These are phyloP conservation scores for Stegana nigrithorax DNA, from an alignment of 2,888 invertebrate genomes.

Conservation along the genomic window DNA sequence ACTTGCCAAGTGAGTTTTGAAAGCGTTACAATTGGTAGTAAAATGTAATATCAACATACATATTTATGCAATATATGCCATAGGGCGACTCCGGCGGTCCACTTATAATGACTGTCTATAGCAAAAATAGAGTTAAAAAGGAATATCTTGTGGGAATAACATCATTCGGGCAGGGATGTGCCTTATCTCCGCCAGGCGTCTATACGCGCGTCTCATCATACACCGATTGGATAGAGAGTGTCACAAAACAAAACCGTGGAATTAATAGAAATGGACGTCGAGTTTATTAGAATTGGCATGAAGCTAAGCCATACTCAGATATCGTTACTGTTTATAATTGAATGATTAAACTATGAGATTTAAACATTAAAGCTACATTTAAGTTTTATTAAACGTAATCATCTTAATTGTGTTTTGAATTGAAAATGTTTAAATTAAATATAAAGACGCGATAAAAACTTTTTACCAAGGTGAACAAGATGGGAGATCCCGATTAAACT, in stretches of 20 bases:
- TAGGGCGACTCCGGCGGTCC: constrained; percentile 8
- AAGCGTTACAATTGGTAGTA: background rate
- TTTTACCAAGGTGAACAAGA: too few species aligned
- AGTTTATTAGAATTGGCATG: background rate
- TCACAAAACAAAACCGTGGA: background rate
- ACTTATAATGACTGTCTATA: constrained; percentile 1
- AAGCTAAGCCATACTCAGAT: too few species aligned
- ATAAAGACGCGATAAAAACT: too few species aligned
- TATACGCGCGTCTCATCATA: constrained; percentile 33
- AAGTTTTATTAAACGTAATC: too few species aligned
- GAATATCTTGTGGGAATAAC: constrained; percentile 40
- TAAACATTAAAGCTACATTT: background rate
- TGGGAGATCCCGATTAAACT: too few species aligned
- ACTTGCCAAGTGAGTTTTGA: constrained; percentile 3
- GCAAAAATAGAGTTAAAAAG: constrained; percentile 15
- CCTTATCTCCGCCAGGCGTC: constrained; percentile 23
- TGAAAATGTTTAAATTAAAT: background rate
- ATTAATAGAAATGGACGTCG: background rate
- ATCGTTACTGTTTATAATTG: too few species aligned
- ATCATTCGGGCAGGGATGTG: constrained; percentile 39
- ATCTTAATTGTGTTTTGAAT: background rate
- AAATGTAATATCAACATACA: background rate
- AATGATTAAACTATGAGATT: background rate
- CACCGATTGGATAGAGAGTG: constrained; percentile 28
- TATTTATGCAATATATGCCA: background rate